Conservation (phyloP, 2,797 vertebrate genomes). For the Echeneis naucrates region DNA sequence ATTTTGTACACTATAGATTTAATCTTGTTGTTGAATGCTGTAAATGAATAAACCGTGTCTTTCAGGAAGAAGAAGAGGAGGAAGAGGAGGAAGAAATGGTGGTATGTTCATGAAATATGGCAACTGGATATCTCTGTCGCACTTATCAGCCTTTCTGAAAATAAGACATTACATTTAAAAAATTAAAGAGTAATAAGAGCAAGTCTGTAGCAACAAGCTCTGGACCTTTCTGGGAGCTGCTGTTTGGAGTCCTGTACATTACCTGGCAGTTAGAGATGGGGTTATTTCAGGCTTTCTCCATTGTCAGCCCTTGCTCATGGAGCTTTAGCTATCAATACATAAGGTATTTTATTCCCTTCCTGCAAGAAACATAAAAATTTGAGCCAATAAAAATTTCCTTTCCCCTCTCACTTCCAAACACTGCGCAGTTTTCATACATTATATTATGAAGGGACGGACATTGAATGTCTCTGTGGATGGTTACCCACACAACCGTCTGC, state of each 20-base stretch:
- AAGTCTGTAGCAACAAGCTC: too few species aligned
- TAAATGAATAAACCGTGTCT: slow-evolving; percentile 7
- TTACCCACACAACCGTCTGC: neutral
- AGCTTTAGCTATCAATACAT: neutral
- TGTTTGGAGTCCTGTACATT: neutral
- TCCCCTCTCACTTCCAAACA: neutral
- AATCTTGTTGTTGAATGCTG: too few species aligned
- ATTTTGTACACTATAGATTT: too few species aligned
- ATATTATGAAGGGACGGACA: too few species aligned
- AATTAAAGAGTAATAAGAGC: neutral
- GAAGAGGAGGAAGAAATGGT: slow-evolving; percentile 85
- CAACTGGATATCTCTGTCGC: neutral
- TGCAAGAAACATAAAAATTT: neutral
- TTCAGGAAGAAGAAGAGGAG: slow-evolving; percentile 79
- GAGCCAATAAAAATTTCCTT: neutral
- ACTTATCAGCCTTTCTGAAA: neutral
- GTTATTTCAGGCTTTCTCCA: neutral
- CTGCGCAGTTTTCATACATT: neutral
- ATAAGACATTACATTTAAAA: neutral
- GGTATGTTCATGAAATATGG: slow-evolving; percentile 70
- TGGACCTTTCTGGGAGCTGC: neutral
- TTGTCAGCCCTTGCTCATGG: neutral
- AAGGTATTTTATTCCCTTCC: neutral
- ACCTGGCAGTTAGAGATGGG: neutral
- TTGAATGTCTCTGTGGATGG: neutral